Conservation (phyloP, 1,140 invertebrate species). For the Whitmania pigra region DNA sequence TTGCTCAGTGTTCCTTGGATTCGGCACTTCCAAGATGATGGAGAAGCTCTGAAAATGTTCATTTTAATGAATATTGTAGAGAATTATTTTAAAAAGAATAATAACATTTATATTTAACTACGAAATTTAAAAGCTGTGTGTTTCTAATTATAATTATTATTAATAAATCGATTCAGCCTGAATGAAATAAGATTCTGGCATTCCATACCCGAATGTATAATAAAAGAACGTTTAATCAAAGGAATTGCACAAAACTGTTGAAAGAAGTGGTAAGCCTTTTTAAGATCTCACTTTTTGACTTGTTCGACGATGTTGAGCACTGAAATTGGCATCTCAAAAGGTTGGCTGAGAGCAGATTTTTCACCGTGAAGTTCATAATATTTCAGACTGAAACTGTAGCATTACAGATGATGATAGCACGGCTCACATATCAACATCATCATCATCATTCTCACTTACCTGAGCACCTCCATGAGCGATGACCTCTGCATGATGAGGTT, state of each 20-base stretch:
- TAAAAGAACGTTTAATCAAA: neutral
- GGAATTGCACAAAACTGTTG: neutral
- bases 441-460: neutral
- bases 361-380: neutral
- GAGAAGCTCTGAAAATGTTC: neutral
- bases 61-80: neutral
- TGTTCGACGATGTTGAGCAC: neutral
- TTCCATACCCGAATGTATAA: neutral
- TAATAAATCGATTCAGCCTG: neutral
- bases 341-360: neutral
- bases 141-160: neutral
- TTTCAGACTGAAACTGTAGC: neutral
- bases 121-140: neutral
- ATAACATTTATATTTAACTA: neutral
- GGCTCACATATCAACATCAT: neutral
- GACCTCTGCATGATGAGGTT: too few relatives aligned
- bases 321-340: slow-evolving; percentile 5
- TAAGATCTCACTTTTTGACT: neutral
- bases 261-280: neutral
- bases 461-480: too few relatives aligned
- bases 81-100: neutral
- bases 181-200: neutral
- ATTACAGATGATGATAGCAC: neutral
- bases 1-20: neutral
- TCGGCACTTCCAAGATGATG: neutral